Evolutionary conservation across 1,140 invertebrate genomes (phyloP), one percentile per base, ranked within the genome.

Genomic region (Brachionus manjavacas): DNA sequence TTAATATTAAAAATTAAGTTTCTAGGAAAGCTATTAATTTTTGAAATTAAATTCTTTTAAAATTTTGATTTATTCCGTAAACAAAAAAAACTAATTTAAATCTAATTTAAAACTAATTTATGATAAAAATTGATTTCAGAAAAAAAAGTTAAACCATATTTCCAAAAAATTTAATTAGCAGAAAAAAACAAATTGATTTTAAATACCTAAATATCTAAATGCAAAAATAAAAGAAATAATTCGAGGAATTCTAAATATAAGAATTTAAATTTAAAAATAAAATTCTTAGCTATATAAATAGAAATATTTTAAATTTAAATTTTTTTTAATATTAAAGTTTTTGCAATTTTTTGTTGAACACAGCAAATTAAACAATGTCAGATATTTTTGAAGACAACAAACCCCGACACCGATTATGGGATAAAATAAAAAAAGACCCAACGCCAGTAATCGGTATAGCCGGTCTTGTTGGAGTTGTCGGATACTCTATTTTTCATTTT

Each of bases 381-480:
- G 72, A 76, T n/a, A 49, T 76, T 25, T 76, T 49, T 49, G 72
- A 46, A 76, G 68, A 72, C 9, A 72, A 72, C 20, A 76, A 76
- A 25, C 43, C 72, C 3, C 1, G 43, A 25, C 11, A 76, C 49
- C 39, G 72, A 9, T 20, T 76, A 12, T 20, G 25, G 39, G 72
- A 76, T 28, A 76, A 76, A 25, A 76, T 76, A 28, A 76, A 76
- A 76, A 49, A 76, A 76, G 72, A 76, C 1, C 72, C 72, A 76
- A 49, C 72, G 31, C 72, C 72, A 16, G 25, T 76, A 14, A 52
- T 76, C 3, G 72, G 72, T 31, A 23, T 76, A 14, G 72, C 72
- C 11, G 72, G 72, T 49, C 20, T 76, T 11, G 41, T 11, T 3
- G 72, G 72, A 49, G 72, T 76, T 14, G 72, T 76, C 4, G 72